phyloP scores from a whole-genome alignment of 2,797 vertebrate species.

The Sebastes cheni region DNA sequence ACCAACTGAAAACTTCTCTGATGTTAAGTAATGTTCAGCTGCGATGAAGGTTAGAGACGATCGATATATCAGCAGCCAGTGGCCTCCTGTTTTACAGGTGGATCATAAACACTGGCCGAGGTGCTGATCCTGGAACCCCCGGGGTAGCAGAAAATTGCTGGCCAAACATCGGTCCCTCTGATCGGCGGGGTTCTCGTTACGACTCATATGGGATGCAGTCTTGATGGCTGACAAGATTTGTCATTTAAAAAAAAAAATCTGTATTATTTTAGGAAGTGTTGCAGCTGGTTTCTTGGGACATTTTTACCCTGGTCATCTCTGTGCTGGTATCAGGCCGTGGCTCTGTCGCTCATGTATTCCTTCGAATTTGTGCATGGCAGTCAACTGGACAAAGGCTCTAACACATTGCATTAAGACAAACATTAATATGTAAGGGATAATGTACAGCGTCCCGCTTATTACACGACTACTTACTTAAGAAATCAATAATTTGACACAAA shows the following conservation, averaged over 20 bases:
- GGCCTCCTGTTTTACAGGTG: neutral
- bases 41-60: neutral
- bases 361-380: neutral
- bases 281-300: too few relatives aligned
- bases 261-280: neutral
- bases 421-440: too few relatives aligned
- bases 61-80: neutral
- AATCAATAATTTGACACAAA: too few relatives aligned
- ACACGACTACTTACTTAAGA: rapidly evolving
- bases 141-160: neutral
- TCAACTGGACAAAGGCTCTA: neutral
- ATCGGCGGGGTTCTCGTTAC: neutral
- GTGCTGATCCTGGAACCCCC: neutral
- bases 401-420: neutral
- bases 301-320: neutral
- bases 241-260: neutral
- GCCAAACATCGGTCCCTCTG: neutral
- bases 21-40: neutral
- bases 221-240: neutral
- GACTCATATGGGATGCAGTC: neutral
- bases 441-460: too few relatives aligned
- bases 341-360: neutral
- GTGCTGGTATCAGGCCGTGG: neutral
- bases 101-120: neutral
- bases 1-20: neutral